phyloP scores from a whole-genome alignment of 2,113 vertebrate species.

The Pluvianellus socialis region DNA sequence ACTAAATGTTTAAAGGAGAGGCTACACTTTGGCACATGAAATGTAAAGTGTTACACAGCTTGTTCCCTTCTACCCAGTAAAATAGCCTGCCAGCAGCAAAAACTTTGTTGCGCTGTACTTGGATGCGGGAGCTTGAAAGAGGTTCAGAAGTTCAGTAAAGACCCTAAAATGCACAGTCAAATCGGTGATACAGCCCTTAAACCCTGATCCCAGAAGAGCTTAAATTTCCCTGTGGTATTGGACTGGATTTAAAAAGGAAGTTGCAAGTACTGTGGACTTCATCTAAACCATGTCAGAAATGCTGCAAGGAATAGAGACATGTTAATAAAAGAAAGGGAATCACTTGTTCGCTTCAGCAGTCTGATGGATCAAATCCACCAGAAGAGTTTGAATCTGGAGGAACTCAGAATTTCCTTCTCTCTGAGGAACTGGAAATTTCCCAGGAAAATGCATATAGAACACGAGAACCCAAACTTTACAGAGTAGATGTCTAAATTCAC shows the following conservation, averaged over 20 bases:
- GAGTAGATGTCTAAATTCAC: background rate
- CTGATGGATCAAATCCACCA: background rate
- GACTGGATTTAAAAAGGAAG: background rate
- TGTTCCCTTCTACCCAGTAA: background rate
- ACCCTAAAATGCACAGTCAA: background rate
- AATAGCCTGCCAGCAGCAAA: background rate
- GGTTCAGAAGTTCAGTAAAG: background rate
- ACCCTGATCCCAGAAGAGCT: background rate
- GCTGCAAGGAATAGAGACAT: background rate
- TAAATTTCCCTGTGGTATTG: background rate
- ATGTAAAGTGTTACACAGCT: background rate
- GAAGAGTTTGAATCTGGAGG: background rate
- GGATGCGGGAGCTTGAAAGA: background rate
- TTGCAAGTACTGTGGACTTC: background rate
- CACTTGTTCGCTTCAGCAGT: rapidly evolving
- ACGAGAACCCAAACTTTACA: background rate
- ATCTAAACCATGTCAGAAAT: background rate
- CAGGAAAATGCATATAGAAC: background rate
- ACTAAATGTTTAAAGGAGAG: background rate
- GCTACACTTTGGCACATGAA: background rate
- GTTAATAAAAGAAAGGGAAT: background rate
- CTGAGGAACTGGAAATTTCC: background rate
- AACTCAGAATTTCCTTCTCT: background rate
- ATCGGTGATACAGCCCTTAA: rapidly evolving
- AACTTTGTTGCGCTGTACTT: background rate